These are phyloP conservation scores for Suricata suricatta DNA, from an alignment of 2,113 vertebrate species.

Conservation along the genomic window DNA sequence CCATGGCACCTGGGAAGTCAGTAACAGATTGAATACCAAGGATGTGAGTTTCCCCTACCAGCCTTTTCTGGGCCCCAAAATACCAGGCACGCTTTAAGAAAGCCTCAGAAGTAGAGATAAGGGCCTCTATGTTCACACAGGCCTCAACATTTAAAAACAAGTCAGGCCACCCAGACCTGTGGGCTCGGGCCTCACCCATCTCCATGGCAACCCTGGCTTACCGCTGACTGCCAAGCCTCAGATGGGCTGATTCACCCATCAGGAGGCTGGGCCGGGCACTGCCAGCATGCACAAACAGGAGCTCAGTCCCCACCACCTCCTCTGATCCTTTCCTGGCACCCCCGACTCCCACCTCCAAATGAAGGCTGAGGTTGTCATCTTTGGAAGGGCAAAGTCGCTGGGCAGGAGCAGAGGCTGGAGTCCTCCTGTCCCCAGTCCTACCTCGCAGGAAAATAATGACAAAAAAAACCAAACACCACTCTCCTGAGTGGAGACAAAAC, in stretches of 20 bases:
- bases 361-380: not conserved
- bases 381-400: not conserved
- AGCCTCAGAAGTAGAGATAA: not conserved
- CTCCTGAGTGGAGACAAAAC: not conserved
- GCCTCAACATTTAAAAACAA: slow-evolving; percentile 68
- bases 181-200: slow-evolving; percentile 66
- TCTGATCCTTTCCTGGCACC: not conserved
- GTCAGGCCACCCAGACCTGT: slow-evolving; percentile 60
- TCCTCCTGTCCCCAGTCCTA: not conserved
- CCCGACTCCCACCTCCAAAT: not conserved
- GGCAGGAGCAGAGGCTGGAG: not conserved
- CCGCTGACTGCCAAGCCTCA: slow-evolving; percentile 43
- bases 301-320: not conserved
- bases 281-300: slow-evolving; percentile 56
- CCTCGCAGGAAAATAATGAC: no score
- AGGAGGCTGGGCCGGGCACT: slow-evolving; percentile 10
- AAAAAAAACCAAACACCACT: not conserved
- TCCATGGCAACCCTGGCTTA: slow-evolving; percentile 60
- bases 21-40: not conserved
- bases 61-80: not conserved
- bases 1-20: not conserved
- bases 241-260: slow-evolving; percentile 45
- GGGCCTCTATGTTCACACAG: slow-evolving; percentile 35
- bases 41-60: not conserved
- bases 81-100: not conserved